Percentiles rank a stretch among this genome's conserved stretches.
These are phyloP conservation scores for Sinosuthora webbiana DNA, from an alignment of 2,113 vertebrate species.

Conservation along the genomic window DNA sequence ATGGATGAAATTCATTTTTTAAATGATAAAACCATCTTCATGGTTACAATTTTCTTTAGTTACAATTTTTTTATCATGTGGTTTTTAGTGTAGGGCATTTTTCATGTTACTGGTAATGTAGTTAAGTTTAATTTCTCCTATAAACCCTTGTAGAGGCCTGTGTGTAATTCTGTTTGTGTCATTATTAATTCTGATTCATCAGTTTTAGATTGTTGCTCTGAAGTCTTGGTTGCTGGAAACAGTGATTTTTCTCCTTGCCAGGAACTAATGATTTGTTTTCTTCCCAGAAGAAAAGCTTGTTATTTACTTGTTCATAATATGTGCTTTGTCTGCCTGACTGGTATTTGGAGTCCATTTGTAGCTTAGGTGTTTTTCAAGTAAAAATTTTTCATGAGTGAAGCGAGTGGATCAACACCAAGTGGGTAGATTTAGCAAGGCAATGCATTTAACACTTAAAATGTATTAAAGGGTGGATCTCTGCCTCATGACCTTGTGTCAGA, in stretches of 20 bases:
- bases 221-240: constrained; percentile 51
- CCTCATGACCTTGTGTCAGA: neutral
- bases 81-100: constrained; percentile 15
- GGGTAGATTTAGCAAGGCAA: neutral
- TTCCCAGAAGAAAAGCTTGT: constrained; percentile 43
- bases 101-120: constrained; percentile 40
- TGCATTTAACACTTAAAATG: neutral
- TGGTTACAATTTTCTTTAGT: constrained; percentile 19
- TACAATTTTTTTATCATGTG: neutral
- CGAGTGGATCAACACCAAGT: neutral
- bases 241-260: constrained; percentile 42
- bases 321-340: neutral
- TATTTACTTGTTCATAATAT: neutral
- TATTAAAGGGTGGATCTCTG: neutral
- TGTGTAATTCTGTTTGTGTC: constrained; percentile 48
- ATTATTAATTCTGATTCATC: constrained; percentile 52
- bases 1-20: neutral
- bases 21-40: neutral
- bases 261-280: constrained; percentile 33
- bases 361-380: neutral
- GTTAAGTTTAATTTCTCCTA: constrained; percentile 33
- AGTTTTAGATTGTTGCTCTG: constrained; percentile 26
- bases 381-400: neutral
- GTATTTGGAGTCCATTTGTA: neutral
- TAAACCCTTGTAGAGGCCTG: constrained; percentile 13